Base-by-base conservation (phyloP, 2,113 vertebrate genomes). In the Takifugu bimaculatus region DNA sequence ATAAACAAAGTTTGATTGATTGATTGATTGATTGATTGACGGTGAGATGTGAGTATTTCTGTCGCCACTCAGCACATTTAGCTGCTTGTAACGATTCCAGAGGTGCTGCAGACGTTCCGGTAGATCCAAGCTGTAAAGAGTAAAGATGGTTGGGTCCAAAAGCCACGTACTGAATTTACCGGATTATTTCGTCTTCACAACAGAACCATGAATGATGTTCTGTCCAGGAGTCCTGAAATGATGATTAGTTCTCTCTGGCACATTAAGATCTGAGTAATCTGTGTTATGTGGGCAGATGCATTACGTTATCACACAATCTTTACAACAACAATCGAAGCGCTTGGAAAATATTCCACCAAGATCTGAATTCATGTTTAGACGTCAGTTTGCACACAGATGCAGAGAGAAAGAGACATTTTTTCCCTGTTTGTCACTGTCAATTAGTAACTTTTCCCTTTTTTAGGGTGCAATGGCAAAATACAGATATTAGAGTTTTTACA, bases 181-280 rank as follows among this genome's bases (percentile, higher is more conserved):
- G 35, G 35, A 10, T 39, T 39, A 39, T 39, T 39, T 39, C 7
- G 7, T 6, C 35, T 10, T 10, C 80, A 50, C 62, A 28, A 52
- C 70, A 80, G 77, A 85, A 88, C 84, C 73, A 52, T 15, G 28
- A 63, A 74, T 61, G 76, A 78, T 83, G 5, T 85, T 83, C 78
- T 84, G 29, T 32, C 2, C 29, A 6, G 29, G 7, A 5, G 29
- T 32, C 2, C 29, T 32, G 29, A 32, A 5, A 6, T 10, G 35
- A 2, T 10, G 35, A 7, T 39, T 39, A 10, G 7, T 39, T 6
- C 32, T 35, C 32, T 4, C 32, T 35, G 11, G 0, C 64, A 26
- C 67, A 53, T 13, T 7, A 5, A 57, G 60, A 28, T 6, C 3
- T 62, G 47, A 73, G 79, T 28, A 55, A 73, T 68, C 60, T 66